These are phyloP conservation scores for Limnothrissa miodon DNA, from an alignment of 2,113 vertebrate species.

Conservation along the genomic window DNA sequence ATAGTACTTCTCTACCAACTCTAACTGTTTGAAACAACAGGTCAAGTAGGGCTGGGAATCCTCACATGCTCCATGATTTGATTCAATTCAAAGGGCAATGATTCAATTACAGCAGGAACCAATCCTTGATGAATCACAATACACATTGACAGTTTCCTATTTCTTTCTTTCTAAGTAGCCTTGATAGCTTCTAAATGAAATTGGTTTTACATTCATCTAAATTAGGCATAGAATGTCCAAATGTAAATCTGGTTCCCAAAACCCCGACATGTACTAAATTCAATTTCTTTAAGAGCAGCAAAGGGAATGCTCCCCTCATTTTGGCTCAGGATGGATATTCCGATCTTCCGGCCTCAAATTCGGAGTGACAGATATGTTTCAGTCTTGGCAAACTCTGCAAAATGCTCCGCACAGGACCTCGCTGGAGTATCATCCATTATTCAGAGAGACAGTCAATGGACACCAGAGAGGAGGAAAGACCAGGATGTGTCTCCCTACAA, in stretches of 20 bases:
- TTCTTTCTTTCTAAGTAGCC: too few species aligned
- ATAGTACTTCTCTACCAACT: too few species aligned
- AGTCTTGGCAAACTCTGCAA: conserved; percentile 2
- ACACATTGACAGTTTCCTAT: too few species aligned
- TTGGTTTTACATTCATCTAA: too few species aligned
- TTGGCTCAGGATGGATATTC: background rate
- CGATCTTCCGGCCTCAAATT: background rate
- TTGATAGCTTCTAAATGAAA: too few species aligned
- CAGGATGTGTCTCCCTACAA: background rate
- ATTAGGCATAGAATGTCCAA: too few species aligned
- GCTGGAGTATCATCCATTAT: conserved; percentile 27
- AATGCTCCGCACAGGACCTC: background rate
- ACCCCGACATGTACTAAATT: background rate
- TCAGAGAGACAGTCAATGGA: conserved; percentile 22
- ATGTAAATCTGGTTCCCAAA: background rate
- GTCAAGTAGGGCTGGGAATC: too few species aligned
- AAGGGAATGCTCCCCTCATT: background rate
- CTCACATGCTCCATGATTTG: too few species aligned
- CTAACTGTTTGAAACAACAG: too few species aligned
- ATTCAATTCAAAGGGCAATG: too few species aligned
- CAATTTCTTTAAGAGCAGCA: background rate
- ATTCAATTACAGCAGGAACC: too few species aligned
- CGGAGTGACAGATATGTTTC: conserved; percentile 8
- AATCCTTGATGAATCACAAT: too few species aligned
- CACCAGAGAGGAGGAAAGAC: background rate